Evolutionary conservation across 2,888 invertebrate species (phyloP).

Genomic region (Rhyacophila evoluta): DNA sequence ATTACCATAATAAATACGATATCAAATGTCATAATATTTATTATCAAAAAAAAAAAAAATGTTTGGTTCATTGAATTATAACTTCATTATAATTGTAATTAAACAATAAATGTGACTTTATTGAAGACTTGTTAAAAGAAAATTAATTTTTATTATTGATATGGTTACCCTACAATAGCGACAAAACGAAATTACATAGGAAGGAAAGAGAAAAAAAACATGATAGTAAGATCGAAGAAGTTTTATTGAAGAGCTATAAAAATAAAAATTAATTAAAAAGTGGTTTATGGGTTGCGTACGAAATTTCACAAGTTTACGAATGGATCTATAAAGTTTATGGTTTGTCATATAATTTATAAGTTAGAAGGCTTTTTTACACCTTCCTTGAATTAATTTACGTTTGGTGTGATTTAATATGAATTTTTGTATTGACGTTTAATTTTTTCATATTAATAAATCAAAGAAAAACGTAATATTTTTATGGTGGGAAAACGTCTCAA

Average conservation of each 20-base stretch:
- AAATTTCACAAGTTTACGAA: slow-evolving; percentile 51
- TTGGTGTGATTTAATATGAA: slow-evolving; percentile 8
- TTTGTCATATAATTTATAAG: slow-evolving; percentile 9
- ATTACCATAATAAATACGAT: too few species aligned
- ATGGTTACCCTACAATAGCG: neutral
- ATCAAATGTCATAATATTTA: too few species aligned
- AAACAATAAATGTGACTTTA: too few species aligned
- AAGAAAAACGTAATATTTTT: slow-evolving; percentile 8
- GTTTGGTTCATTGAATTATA: too few species aligned
- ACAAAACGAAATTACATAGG: neutral
- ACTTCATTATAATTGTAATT: too few species aligned
- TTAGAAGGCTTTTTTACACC: slow-evolving; percentile 18
- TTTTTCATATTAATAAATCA: slow-evolving; percentile 24
- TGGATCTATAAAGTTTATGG: slow-evolving; percentile 47
- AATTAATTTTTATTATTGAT: too few species aligned
- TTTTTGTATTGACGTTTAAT: slow-evolving; percentile 13
- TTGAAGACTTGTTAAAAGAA: too few species aligned
- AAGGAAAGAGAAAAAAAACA: slow-evolving; percentile 11
- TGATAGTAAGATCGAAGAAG: slow-evolving; percentile 29
- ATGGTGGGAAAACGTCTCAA: neutral
- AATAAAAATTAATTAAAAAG: slow-evolving; percentile 51
- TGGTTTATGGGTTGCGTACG: slow-evolving; percentile 44
- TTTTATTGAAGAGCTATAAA: slow-evolving; percentile 46
- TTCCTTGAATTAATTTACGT: slow-evolving; percentile 10
- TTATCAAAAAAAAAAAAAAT: too few species aligned